Evolutionary conservation across 2,888 invertebrate genomes (phyloP).

Genomic region (Odontomyia ornata): DNA sequence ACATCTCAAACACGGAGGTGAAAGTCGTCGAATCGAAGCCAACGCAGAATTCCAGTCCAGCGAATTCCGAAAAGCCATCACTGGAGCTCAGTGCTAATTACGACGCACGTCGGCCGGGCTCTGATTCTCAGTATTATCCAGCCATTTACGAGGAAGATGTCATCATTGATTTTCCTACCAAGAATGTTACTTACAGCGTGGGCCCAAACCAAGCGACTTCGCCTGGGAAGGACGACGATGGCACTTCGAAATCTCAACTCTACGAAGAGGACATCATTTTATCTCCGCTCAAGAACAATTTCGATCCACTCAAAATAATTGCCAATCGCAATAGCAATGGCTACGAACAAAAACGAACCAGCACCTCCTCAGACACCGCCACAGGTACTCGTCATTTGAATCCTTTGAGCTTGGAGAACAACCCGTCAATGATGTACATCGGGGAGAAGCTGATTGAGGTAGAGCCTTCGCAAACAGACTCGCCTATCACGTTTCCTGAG

Average conservation of each 20-base stretch:
- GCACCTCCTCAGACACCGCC: slow-evolving; percentile 51
- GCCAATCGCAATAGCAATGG: slow-evolving; percentile 37
- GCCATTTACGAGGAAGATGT: slow-evolving; percentile 58
- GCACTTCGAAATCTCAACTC: slow-evolving; percentile 50
- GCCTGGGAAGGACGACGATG: background rate
- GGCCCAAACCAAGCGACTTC: background rate
- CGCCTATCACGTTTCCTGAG: slow-evolving; percentile 41
- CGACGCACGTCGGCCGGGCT: slow-evolving; percentile 47
- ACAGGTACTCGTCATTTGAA: slow-evolving; percentile 21
- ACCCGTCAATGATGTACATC: slow-evolving; percentile 60
- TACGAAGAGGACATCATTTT: slow-evolving; percentile 63
- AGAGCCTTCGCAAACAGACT: slow-evolving; percentile 55
- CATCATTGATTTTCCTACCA: slow-evolving; percentile 51
- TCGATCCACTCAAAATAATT: slow-evolving; percentile 60
- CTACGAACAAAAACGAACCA: background rate
- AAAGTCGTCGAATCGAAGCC: slow-evolving; percentile 63
- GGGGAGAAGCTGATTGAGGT: slow-evolving; percentile 64
- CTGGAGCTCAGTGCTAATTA: background rate
- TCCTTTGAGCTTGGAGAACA: slow-evolving; percentile 45
- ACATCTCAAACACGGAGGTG: slow-evolving; percentile 64
- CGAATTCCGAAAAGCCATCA: slow-evolving; percentile 2
- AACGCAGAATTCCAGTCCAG: slow-evolving; percentile 53
- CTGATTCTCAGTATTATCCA: slow-evolving; percentile 62
- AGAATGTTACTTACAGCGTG: slow-evolving; percentile 45
- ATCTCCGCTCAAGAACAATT: slow-evolving; percentile 58